phyloP scores from a whole-genome alignment of 2,888 invertebrate genomes.

The Camptogramma bilineatum region DNA sequence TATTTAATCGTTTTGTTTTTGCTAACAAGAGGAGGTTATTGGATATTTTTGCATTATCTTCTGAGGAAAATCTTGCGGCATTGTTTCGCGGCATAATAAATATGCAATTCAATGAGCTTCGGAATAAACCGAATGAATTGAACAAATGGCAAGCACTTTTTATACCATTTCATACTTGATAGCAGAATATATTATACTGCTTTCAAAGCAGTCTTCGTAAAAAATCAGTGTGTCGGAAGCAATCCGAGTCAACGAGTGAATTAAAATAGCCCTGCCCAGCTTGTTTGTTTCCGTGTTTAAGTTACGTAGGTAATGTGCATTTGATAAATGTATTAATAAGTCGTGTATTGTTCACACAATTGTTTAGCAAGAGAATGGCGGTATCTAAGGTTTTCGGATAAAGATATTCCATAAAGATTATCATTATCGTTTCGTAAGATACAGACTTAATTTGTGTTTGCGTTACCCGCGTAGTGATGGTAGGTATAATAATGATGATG shows the following conservation, averaged over 20 bases:
- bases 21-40: not conserved
- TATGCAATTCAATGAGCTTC: constrained; percentile 6
- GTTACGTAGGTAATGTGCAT: too few relatives aligned
- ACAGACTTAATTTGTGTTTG: too few relatives aligned
- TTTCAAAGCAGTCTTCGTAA: too few relatives aligned
- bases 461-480: too few relatives aligned
- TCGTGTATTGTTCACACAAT: not conserved
- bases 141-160: not conserved
- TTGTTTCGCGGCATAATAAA: constrained; percentile 1
- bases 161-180: too few relatives aligned
- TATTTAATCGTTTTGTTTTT: constrained; percentile 7
- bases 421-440: not conserved
- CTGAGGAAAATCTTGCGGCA: not conserved
- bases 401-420: constrained; percentile 2
- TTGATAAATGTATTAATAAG: not conserved
- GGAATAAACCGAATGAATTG: not conserved
- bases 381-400: not conserved
- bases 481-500: too few relatives aligned
- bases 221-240: too few relatives aligned
- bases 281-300: not conserved
- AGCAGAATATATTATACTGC: too few relatives aligned
- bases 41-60: constrained; percentile 9
- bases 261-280: too few relatives aligned
- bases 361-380: not conserved
- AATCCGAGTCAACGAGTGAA: too few relatives aligned